Conservation (phyloP, 2,888 invertebrate species). For the Sclerodermus sp. region DNA sequence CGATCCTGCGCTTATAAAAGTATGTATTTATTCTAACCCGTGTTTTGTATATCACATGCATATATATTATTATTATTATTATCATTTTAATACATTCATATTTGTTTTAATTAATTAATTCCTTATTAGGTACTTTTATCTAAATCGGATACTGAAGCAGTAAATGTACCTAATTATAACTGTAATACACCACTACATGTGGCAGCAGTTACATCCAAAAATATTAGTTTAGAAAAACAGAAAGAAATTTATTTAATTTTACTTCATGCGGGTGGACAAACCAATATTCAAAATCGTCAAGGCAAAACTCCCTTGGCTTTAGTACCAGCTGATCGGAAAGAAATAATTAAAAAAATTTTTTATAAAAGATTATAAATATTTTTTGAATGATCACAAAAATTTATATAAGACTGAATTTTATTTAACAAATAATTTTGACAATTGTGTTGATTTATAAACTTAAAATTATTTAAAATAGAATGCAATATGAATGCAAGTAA, state of each 20-base stretch:
- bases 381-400: not conserved
- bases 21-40: constrained; percentile 13
- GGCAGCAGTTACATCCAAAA: constrained; percentile 28
- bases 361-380: constrained; percentile 24
- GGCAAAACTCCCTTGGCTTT: constrained; percentile 39
- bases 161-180: constrained; percentile 36
- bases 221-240: constrained; percentile 32
- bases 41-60: not conserved
- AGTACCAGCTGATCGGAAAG: constrained; percentile 31
- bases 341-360: constrained; percentile 31
- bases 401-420: not conserved
- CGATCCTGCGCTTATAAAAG: constrained; percentile 44
- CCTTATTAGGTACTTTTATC: constrained; percentile 30
- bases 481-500: too few species aligned
- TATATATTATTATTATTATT: not conserved
- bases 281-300: constrained; percentile 33
- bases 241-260: constrained; percentile 34
- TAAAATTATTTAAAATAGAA: too few species aligned
- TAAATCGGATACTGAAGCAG: constrained; percentile 20
- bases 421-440: too few species aligned
- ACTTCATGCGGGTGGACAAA: constrained; percentile 34
- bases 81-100: not conserved
- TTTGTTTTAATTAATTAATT: not conserved
- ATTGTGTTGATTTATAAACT: too few species aligned
- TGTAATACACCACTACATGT: constrained; percentile 43